Percentiles rank a stretch among this genome's conserved stretches.
These are phyloP conservation scores for Bombus waltoni DNA, from an alignment of 1,140 invertebrate genomes.

Conservation along the genomic window DNA sequence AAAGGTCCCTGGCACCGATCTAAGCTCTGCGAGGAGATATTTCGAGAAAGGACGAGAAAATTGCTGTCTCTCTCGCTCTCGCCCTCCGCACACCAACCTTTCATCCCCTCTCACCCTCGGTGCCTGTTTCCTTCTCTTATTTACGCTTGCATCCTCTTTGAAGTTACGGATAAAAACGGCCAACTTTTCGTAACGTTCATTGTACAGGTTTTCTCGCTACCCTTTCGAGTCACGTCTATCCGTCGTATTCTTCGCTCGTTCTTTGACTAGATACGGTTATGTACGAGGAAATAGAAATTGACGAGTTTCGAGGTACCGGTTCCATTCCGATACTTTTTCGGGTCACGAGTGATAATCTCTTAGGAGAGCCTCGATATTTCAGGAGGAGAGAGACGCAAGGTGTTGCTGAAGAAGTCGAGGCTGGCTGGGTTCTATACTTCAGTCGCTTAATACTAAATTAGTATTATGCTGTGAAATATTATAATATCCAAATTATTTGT, in stretches of 20 bases:
- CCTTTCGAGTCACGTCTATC: slow-evolving; percentile 25
- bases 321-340: not conserved
- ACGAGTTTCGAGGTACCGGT: not conserved
- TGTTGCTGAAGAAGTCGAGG: not conserved
- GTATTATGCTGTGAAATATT: no score
- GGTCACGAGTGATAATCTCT: not conserved
- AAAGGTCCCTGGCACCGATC: slow-evolving; percentile 77
- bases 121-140: slow-evolving; percentile 49
- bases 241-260: no score
- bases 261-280: not conserved
- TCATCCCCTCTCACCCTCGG: not conserved
- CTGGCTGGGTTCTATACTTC: not conserved
- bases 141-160: slow-evolving; percentile 59
- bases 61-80: slow-evolving; percentile 60
- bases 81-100: no score
- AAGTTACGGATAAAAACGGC: slow-evolving; percentile 62
- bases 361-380: not conserved
- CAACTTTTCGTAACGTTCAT: slow-evolving; percentile 61
- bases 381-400: not conserved
- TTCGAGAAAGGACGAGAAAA: slow-evolving; percentile 70
- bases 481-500: no score
- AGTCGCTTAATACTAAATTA: no score
- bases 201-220: not conserved
- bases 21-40: slow-evolving; percentile 69
- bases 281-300: slow-evolving; percentile 18